A percentile compares a stretch with the other conserved stretches of the same genome.
Conservation (phyloP, 1,140 invertebrate genomes). For the Hydropsyche tenuis region DNA sequence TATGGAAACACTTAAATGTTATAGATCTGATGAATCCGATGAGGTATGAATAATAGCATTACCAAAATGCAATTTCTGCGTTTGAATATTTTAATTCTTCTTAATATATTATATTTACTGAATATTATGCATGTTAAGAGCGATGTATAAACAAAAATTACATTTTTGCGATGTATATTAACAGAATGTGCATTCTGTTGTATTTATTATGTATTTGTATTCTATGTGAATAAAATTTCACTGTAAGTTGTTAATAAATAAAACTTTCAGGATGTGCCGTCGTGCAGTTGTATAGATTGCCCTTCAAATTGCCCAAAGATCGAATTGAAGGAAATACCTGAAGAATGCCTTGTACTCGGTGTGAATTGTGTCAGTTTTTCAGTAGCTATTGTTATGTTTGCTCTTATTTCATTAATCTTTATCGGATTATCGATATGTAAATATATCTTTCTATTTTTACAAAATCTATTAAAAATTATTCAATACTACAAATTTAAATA, state of each 20-base stretch:
- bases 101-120: no score
- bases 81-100: no score
- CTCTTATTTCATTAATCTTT: slow-evolving; percentile 40
- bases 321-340: slow-evolving; percentile 55
- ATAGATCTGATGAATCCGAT: not conserved
- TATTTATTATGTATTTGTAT: no score
- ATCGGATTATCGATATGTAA: slow-evolving; percentile 29
- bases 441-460: no score
- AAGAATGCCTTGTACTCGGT: slow-evolving; percentile 53
- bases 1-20: not conserved
- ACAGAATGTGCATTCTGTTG: no score
- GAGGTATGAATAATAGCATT: slow-evolving; percentile 3
- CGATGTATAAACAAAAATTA: no score
- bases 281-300: slow-evolving; percentile 81
- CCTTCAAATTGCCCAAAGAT: slow-evolving; percentile 62
- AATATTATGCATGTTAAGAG: no score
- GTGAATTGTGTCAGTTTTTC: slow-evolving; percentile 56
- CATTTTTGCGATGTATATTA: no score
- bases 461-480: no score
- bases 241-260: slow-evolving; percentile 1
- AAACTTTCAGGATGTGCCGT: slow-evolving; percentile 51
- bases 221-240: no score
- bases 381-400: slow-evolving; percentile 54
- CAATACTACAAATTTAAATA: no score
- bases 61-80: no score